Evolutionary conservation across 2,113 vertebrate genomes (phyloP), one percentile per base, ranked within the genome.

Genomic region (Martes martes): DNA sequence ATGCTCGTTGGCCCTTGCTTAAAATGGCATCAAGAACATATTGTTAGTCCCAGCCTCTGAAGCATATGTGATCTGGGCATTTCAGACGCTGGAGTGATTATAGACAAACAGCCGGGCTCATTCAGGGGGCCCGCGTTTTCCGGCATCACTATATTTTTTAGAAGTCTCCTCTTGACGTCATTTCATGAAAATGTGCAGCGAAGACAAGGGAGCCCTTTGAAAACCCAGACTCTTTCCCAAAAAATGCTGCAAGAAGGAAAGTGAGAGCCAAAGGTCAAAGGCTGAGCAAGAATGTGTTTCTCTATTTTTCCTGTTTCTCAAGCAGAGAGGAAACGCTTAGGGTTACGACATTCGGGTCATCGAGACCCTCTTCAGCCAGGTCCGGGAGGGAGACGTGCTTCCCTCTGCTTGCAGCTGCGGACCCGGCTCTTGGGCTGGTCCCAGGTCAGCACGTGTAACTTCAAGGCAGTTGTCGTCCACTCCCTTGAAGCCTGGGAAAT

Each of bases 1-100:
- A 98, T 98, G 99, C 98, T 99, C 99, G 98, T 99, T 99, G 99
- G 99, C 99, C 98, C 98, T 98, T 98, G 98, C 98, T 99, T 99
- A 99, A 99, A 99, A 98, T 98, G 98, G 89, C 98, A 98, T 99
- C 99, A 99, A 99, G 99, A 99, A 99, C 98, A 98, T 99, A 99
- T 99, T 99, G 99, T 99, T 98, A 97, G 96, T 92, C 97, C 95
- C 96, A 97, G 97, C 98, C 98, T 98, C 95, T 80, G 97, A 97
- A 97, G 97, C 97, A 92, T 97, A 98, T 65, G n/a, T 47, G 97
- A 97, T 96, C 97, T 0, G 1, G 93, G 94, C 94, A 83, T 98
- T 98, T 98, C 97, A 96, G 98, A 97, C 90, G 80, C 55, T 52
- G 11, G 96, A 83, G 93, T 24, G 93, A 86, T 95, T 97, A 95